Evolutionary conservation across 2,888 invertebrate genomes (phyloP), one percentile per base, ranked within the genome.

Genomic region (Sarcophaga variegata): DNA sequence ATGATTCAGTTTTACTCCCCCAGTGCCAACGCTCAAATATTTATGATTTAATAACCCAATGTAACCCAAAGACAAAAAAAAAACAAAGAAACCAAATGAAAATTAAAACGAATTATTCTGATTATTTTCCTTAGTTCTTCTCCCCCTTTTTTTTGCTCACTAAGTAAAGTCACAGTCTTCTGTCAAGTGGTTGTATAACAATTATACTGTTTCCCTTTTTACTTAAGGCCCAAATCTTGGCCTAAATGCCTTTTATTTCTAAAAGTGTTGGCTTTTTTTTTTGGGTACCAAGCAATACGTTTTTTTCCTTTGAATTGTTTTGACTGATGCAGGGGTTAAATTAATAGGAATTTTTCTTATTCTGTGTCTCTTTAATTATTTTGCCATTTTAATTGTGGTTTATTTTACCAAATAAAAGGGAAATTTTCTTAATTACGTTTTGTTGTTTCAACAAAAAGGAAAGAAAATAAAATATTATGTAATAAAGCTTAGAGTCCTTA

Each of bases 141-240:
- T 2, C 8, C 37, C 37, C 37, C 0, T 10, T 6, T 6, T 4
- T 37, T 37, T 37, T 10, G 0, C 37, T 37, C 10, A 2, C 37
- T 37, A 37, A 37, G 10, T 37, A 37, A 20, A 37, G 45, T 67
- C 45, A 74, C 69, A 63, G 66, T 76, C 76, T 77, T 77, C 49
- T 67, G 76, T 76, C 76, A 81, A 85, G 74, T 80, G 83, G 79
- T 83, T 86, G 37, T 76, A 86, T 80, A 79, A 76, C 75, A 83
- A 82, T 86, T 76, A 86, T 71, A 76, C 37, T 77, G 49, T 64
- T 82, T 76, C 20, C 54, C 63, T 69, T 10, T n/a, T n/a, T 4
- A 25, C 11, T 20, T 54, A 45, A 64, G 37, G 5, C n/a, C 8
- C 27, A 4, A 8, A 22, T 60, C 37, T 8, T 10, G 11, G 3